These are phyloP conservation scores for Tenthredo distinguenda DNA, from an alignment of 2,888 invertebrate genomes.

Conservation along the genomic window DNA sequence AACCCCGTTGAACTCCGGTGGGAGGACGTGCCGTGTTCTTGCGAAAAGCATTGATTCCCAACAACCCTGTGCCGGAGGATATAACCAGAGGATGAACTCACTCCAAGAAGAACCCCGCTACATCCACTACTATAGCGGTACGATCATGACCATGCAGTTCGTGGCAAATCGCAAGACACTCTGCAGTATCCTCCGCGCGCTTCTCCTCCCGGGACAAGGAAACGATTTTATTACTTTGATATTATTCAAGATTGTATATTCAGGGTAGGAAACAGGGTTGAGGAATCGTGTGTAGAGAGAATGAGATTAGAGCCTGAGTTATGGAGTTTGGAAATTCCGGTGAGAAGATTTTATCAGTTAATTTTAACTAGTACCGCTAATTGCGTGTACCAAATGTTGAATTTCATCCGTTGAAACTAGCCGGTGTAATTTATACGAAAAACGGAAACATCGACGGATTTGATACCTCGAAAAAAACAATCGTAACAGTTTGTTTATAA, in stretches of 20 bases:
- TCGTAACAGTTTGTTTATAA: background rate
- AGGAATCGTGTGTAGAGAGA: background rate
- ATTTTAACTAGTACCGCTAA: background rate
- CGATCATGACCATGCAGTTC: background rate
- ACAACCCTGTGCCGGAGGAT: constrained; percentile 68
- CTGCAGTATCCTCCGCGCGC: background rate
- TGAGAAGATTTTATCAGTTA: background rate
- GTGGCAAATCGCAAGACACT: background rate
- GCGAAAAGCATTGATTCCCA: constrained; percentile 78
- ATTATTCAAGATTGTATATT: background rate
- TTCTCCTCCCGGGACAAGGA: background rate
- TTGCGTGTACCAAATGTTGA: background rate
- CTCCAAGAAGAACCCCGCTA: background rate
- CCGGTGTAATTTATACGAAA: background rate
- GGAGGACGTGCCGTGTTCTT: constrained; percentile 66
- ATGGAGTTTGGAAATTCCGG: background rate
- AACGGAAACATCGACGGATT: background rate
- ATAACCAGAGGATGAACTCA: background rate
- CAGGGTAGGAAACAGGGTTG: background rate
- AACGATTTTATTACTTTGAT: background rate
- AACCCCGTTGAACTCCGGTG: constrained; percentile 30
- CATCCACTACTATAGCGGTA: background rate
- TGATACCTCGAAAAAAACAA: background rate
- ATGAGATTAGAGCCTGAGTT: background rate
- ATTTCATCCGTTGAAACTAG: background rate